phyloP scores from a whole-genome alignment of 1,140 invertebrate genomes.

The Euwallacea similis region DNA sequence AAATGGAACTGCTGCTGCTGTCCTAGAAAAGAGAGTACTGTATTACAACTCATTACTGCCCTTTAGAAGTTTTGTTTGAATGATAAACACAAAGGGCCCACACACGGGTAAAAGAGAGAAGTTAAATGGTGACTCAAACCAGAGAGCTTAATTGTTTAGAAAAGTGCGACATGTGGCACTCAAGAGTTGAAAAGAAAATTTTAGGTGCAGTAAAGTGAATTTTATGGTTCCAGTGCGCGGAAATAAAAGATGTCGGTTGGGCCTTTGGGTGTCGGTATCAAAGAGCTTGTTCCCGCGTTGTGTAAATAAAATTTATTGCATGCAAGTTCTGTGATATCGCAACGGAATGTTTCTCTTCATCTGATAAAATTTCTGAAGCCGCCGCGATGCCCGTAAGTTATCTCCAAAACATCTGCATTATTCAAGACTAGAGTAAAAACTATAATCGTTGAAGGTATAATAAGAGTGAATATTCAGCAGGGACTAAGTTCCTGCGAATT shows the following conservation, averaged over 20 bases:
- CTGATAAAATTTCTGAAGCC: too few relatives aligned
- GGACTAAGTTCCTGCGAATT: constrained; percentile 49
- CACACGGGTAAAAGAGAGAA: not conserved
- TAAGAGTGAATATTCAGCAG: constrained; percentile 49
- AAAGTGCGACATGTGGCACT: constrained; percentile 8
- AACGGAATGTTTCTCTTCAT: too few relatives aligned
- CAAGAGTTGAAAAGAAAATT: not conserved
- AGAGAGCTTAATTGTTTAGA: constrained; percentile 4
- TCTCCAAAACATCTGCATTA: too few relatives aligned
- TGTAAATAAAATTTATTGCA: not conserved
- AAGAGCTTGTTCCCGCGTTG: constrained; percentile 7
- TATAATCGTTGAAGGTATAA: too few relatives aligned
- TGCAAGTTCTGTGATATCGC: not conserved
- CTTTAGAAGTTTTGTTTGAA: constrained; percentile 36
- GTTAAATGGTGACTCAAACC: not conserved
- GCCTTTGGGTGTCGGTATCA: constrained; percentile 12
- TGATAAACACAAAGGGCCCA: not conserved
- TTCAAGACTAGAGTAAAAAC: too few relatives aligned
- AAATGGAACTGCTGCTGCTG: constrained; percentile 91
- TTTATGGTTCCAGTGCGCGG: not conserved
- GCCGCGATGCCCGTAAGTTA: too few relatives aligned
- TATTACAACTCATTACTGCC: constrained; percentile 63
- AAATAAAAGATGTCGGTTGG: constrained; percentile 7
- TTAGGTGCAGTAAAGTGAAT: not conserved
- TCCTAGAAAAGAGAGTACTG: constrained; percentile 85